These are phyloP conservation scores for Micoletzkya japonica DNA, from an alignment of 2,888 invertebrate species.

Conservation along the genomic window DNA sequence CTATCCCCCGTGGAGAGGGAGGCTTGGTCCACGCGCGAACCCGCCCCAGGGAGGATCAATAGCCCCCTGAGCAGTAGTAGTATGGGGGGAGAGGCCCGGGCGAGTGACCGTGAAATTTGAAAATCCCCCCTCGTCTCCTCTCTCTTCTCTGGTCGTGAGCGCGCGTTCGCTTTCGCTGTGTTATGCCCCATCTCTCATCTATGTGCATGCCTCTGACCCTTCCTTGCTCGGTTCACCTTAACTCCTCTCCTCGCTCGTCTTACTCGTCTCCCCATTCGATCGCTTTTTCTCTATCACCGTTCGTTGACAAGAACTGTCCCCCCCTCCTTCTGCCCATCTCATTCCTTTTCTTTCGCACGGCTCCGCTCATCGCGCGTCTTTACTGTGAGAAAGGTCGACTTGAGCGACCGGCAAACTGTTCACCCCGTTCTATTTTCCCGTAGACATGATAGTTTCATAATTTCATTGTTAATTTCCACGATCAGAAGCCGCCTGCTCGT, in stretches of 20 bases:
- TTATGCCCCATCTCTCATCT: neutral
- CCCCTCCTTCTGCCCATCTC: too few species aligned
- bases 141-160: conserved; percentile 13
- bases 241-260: conserved; percentile 19
- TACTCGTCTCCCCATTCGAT: neutral
- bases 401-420: too few species aligned
- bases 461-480: too few species aligned
- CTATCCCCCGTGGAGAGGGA: neutral
- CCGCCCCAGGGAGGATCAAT: conserved; percentile 18
- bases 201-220: conserved; percentile 4
- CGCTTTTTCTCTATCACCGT: neutral
- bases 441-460: conserved; percentile 11
- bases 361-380: too few species aligned
- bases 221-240: conserved; percentile 5
- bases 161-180: neutral
- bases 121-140: conserved; percentile 8
- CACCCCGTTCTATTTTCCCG: conserved; percentile 7
- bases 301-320: conserved; percentile 9
- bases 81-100: neutral
- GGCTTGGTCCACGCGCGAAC: neutral
- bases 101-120: conserved; percentile 29
- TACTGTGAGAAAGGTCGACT: too few species aligned
- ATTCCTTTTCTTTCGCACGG: too few species aligned
- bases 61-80: neutral
- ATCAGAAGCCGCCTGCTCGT: too few species aligned